These are phyloP conservation scores for Atrichornis clamosus DNA, from an alignment of 2,113 vertebrate species.

Conservation along the genomic window DNA sequence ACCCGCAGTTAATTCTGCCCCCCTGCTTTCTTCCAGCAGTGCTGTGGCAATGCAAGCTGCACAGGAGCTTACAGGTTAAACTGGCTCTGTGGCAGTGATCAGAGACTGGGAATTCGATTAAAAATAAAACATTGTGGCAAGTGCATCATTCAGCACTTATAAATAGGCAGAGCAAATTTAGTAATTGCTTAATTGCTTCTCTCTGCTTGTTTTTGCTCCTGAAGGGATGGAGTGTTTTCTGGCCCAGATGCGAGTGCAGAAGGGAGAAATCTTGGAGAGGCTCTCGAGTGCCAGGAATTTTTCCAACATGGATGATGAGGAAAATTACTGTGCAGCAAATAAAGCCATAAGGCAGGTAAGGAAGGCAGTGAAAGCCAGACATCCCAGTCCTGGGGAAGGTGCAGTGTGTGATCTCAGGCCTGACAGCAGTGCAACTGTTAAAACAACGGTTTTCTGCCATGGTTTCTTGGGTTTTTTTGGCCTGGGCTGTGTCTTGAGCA, in stretches of 20 bases:
- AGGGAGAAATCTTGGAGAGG: slow-evolving; percentile 89
- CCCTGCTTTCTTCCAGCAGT: not conserved
- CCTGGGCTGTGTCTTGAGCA: no score
- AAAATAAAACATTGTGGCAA: not conserved
- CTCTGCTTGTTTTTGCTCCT: not conserved
- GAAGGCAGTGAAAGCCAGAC: not conserved
- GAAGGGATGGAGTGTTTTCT: slow-evolving; percentile 90
- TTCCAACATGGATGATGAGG: slow-evolving; percentile 89
- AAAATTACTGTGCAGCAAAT: slow-evolving; percentile 86
- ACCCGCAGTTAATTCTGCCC: not conserved
- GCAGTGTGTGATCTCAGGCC: not conserved
- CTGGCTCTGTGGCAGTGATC: not conserved
- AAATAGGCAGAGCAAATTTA: not conserved
- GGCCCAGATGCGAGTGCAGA: slow-evolving; percentile 89
- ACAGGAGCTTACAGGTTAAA: not conserved
- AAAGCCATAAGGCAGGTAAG: slow-evolving; percentile 89
- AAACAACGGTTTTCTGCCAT: accelerated
- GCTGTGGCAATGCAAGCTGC: not conserved
- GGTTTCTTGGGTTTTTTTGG: not conserved
- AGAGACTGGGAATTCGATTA: not conserved
- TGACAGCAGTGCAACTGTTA: not conserved
- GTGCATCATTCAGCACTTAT: not conserved
- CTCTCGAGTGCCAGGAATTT: slow-evolving; percentile 91
- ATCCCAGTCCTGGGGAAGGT: not conserved
- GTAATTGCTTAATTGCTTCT: not conserved